phyloP scores from a whole-genome alignment of 2,888 invertebrate genomes.

The Fragum whitleyi region DNA sequence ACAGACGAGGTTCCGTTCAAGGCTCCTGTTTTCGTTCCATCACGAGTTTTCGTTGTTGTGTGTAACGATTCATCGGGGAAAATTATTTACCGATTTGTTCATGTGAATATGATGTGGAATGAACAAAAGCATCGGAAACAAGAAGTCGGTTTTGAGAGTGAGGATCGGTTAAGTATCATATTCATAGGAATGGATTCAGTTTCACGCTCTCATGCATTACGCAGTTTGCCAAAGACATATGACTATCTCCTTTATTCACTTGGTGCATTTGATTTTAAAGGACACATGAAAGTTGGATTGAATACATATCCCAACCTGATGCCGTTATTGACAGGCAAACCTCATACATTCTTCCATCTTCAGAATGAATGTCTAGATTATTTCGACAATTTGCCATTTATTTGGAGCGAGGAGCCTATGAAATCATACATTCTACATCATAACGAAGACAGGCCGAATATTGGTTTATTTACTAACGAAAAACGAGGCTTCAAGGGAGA shows the following conservation, averaged over 20 bases:
- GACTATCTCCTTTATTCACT: slow-evolving; percentile 57
- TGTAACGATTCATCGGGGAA: slow-evolving; percentile 19
- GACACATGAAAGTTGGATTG: slow-evolving; percentile 65
- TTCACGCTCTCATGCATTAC: slow-evolving; percentile 47
- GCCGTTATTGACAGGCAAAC: slow-evolving; percentile 60
- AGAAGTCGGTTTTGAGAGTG: slow-evolving; percentile 39
- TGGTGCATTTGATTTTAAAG: slow-evolving; percentile 59
- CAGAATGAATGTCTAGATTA: slow-evolving; percentile 25
- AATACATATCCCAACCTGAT: slow-evolving; percentile 66
- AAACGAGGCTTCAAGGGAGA: slow-evolving; percentile 90
- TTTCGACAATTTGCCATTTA: slow-evolving; percentile 87
- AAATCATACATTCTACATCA: slow-evolving; percentile 91
- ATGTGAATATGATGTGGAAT: slow-evolving; percentile 43
- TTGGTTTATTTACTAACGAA: slow-evolving; percentile 92
- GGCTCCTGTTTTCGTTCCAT: slow-evolving; percentile 46
- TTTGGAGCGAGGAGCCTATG: slow-evolving; percentile 92
- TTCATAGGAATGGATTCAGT: slow-evolving; percentile 54
- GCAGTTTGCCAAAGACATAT: slow-evolving; percentile 59
- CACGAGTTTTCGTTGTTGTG: slow-evolving; percentile 35
- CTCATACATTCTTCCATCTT: background rate
- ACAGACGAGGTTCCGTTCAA: slow-evolving; percentile 15
- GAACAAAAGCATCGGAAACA: slow-evolving; percentile 16
- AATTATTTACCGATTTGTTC: slow-evolving; percentile 54
- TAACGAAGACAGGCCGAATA: slow-evolving; percentile 92
- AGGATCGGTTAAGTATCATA: slow-evolving; percentile 43